These are phyloP conservation scores for Clarias batrachus DNA, from an alignment of 2,113 vertebrate species.

Conservation along the genomic window DNA sequence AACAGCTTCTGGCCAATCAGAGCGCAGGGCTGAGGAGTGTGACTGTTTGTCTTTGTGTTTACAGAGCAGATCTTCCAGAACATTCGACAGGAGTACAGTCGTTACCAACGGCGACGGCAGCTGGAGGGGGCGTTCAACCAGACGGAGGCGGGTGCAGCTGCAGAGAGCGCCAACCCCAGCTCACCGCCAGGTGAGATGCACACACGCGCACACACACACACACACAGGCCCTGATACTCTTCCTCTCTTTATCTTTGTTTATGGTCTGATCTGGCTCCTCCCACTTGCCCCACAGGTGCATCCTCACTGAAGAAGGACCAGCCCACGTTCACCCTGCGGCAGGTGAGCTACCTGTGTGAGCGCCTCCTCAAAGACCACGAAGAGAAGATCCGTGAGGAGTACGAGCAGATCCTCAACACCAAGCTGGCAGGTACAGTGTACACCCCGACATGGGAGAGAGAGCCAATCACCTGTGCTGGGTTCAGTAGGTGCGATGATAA, in stretches of 20 bases:
- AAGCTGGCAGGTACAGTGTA: slow-evolving; percentile 81
- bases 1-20: background rate
- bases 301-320: slow-evolving; percentile 83
- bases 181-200: slow-evolving; percentile 81
- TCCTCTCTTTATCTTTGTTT: background rate
- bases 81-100: slow-evolving; percentile 89
- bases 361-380: slow-evolving; percentile 89
- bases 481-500: too few species aligned
- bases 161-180: slow-evolving; percentile 76
- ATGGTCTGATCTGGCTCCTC: background rate
- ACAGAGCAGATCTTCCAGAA: slow-evolving; percentile 93
- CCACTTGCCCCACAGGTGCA: slow-evolving; percentile 68
- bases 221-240: background rate
- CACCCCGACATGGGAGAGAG: too few species aligned
- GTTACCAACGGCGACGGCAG: slow-evolving; percentile 87
- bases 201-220: background rate
- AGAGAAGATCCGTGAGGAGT: slow-evolving; percentile 89
- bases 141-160: slow-evolving; percentile 77
- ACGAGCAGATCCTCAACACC: slow-evolving; percentile 89
- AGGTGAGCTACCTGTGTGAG: slow-evolving; percentile 89
- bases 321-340: slow-evolving; percentile 86
- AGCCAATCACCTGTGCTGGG: too few species aligned
- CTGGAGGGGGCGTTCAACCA: slow-evolving; percentile 87
- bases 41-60: slow-evolving; percentile 28
- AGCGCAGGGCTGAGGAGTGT: background rate